Conservation (phyloP, 2,797 vertebrate genomes). For the Nyctalus aviator region DNA sequence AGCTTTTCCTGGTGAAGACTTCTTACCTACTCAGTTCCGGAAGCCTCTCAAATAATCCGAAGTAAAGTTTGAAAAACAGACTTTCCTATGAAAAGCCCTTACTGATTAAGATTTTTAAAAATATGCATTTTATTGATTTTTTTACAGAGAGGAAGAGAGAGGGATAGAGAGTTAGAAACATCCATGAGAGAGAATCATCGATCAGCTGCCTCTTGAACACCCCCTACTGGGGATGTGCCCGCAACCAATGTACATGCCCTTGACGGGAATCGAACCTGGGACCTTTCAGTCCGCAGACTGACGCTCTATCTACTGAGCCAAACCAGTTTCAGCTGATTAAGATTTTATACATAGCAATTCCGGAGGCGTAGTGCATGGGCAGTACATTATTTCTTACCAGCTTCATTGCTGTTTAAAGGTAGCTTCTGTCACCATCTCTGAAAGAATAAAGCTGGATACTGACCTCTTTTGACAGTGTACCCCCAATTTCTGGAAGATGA, state of each 20-base stretch:
- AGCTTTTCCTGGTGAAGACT: neutral
- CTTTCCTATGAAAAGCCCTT: neutral
- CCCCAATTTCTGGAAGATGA: neutral
- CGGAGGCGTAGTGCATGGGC: neutral
- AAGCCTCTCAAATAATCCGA: conserved; percentile 25
- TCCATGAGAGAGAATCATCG: no score
- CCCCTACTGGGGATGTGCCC: no score
- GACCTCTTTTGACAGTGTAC: neutral
- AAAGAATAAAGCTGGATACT: neutral
- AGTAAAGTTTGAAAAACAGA: neutral
- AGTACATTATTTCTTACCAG: neutral
- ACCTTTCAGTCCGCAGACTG: no score
- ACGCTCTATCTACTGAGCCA: no score
- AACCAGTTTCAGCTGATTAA: neutral
- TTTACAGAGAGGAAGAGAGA: no score
- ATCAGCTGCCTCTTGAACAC: no score
- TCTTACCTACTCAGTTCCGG: neutral
- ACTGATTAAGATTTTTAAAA: neutral
- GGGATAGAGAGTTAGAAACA: no score
- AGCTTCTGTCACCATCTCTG: neutral
- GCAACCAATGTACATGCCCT: no score
- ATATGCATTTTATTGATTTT: no score
- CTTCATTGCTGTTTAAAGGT: neutral
- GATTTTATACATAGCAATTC: neutral
- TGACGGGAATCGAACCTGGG: no score